Base-by-base conservation (phyloP, 2,888 invertebrate species). In the Graphium colonna region DNA sequence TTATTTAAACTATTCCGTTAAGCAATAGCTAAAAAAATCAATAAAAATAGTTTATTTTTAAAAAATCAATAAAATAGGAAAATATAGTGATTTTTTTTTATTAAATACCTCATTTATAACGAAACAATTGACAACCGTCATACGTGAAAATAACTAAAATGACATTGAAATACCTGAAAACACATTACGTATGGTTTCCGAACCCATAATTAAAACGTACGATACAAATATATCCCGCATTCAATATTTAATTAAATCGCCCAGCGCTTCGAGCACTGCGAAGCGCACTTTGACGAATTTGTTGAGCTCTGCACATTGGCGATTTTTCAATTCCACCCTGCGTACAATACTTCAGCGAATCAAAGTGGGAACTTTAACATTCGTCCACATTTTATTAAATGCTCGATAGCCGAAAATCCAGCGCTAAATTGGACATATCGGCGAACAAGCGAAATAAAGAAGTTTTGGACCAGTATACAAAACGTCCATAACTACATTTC, bases 301-400 rank as follows among this genome's bases (percentile, higher is more conserved):
- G 61, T 64, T 59, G 68, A 67, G 64, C 66, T 63, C 60, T 58
- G 65, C 65, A 68, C 65, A 64, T 69, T 63, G 63, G 63, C 60
- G 60, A 65, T 64, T 68, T 64, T 68, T 65, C 67, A 60, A 67
- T 62, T 62, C 60, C 64, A 56, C 60, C 58, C 59, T 54, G 60
- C 68, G 71, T 69, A 73, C 68, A 66, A 66, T 69, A 64, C 79
- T 80, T 64, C 60, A 73, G 52, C 59, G 60, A 60, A 63, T 62
- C 67, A 71, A 63, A 72, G 73, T 70, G 69, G 65, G 68, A 69
- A 72, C 68, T 66, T 64, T 63, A 67, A 68, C 67, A 67, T 65
- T 64, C 66, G 65, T 63, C 58, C 63, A 64, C 66, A 68, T 78
- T 79, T 79, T 76, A 79, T 77, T 77, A 77, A 79, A 77, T 64